Conservation (phyloP, 2,113 vertebrate genomes). For the Panthera leo region DNA sequence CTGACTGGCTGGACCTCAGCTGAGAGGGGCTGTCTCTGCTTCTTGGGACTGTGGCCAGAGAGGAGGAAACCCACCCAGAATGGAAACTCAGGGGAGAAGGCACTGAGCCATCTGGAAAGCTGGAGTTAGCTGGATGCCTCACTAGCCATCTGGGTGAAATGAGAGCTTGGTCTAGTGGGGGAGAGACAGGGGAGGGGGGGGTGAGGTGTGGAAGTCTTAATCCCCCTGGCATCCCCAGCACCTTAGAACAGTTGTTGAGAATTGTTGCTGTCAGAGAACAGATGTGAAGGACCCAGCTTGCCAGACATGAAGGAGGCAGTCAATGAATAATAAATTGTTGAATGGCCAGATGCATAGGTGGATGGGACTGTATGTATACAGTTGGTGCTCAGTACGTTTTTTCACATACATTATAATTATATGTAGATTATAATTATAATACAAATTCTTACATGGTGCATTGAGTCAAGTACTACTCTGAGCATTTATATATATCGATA, state of each 20-base stretch:
- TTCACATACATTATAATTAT: not conserved
- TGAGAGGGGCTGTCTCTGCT: not conserved
- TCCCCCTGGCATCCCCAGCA: not conserved
- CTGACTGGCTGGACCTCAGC: not conserved
- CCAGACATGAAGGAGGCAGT: not conserved
- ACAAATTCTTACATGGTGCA: not conserved
- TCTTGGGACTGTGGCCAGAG: slow-evolving; percentile 36
- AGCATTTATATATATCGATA: not conserved
- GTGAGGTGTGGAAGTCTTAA: not conserved
- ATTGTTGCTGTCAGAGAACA: slow-evolving; percentile 19
- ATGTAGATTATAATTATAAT: too few relatives aligned
- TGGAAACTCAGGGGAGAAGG: not conserved
- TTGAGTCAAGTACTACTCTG: not conserved
- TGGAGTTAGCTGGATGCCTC: not conserved
- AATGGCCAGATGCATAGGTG: not conserved
- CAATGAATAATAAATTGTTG: slow-evolving; percentile 30
- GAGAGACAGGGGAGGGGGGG: not conserved
- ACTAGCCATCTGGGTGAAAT: slow-evolving; percentile 56
- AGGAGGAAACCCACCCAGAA: slow-evolving; percentile 9
- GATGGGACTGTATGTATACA: not conserved
- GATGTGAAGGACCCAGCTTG: not conserved
- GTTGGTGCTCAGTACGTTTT: not conserved
- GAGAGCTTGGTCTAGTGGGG: not conserved
- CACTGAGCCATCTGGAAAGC: slow-evolving; percentile 60
- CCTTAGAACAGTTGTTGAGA: slow-evolving; percentile 23